Conservation (phyloP, 2,113 vertebrate species). For the Scortum barcoo region DNA sequence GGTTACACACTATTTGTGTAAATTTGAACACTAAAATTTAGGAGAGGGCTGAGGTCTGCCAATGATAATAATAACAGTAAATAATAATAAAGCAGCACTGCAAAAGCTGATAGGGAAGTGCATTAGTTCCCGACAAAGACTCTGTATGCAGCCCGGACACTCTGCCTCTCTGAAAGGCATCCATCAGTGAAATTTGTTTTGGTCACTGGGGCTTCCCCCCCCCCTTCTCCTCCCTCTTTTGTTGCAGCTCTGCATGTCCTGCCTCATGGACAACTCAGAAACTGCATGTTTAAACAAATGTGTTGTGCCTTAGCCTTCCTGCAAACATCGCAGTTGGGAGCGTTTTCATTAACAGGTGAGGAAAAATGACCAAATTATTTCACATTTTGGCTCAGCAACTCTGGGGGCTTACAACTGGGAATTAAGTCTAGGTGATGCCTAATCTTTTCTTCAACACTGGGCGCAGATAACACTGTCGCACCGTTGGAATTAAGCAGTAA, state of each 20-base stretch:
- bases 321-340: slow-evolving; percentile 13
- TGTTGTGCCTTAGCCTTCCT: background rate
- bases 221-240: slow-evolving; percentile 13
- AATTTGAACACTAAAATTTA: background rate
- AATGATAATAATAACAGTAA: background rate
- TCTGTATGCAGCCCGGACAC: background rate
- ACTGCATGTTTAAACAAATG: background rate
- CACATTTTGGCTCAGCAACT: slow-evolving; percentile 11
- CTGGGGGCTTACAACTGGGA: background rate
- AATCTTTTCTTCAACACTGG: slow-evolving; percentile 9
- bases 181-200: slow-evolving; percentile 57
- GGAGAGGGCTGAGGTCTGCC: background rate
- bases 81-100: background rate
- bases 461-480: background rate
- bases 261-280: slow-evolving; percentile 11
- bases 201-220: slow-evolving; percentile 23
- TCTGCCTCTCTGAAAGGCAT: slow-evolving; percentile 35
- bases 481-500: background rate
- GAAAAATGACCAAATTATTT: slow-evolving; percentile 9
- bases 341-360: background rate
- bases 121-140: background rate
- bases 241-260: slow-evolving; percentile 15
- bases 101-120: slow-evolving; percentile 1
- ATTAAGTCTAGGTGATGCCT: slow-evolving; percentile 21
- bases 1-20: background rate